Percentiles rank a stretch among this genome's conserved stretches.
Evolutionary conservation across 1,140 invertebrate species (phyloP).

Genomic region (Dolichoris vasculosae): DNA sequence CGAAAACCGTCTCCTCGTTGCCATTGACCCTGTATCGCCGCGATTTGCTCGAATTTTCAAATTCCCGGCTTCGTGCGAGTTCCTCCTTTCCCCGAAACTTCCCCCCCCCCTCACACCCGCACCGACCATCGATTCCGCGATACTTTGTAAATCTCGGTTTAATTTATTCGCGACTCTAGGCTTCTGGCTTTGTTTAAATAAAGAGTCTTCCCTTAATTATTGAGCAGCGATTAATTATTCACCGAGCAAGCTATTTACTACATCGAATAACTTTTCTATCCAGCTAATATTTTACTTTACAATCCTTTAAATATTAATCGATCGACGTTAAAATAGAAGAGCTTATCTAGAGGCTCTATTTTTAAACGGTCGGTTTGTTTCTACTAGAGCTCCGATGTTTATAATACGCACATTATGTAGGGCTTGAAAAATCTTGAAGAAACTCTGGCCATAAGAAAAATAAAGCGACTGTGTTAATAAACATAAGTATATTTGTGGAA

Average conservation of each 20-base stretch:
- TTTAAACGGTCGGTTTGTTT: conserved; percentile 29
- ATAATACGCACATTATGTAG: conserved; percentile 11
- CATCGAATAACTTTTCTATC: background rate
- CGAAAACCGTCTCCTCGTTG: no score
- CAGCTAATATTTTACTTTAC: background rate
- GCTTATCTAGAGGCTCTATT: conserved; percentile 30
- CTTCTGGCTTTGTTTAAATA: background rate
- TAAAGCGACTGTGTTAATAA: conserved; percentile 21
- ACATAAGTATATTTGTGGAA: background rate
- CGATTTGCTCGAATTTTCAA: no score
- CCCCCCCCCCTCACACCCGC: background rate
- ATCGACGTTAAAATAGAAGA: conserved; percentile 9
- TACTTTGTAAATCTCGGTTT: background rate
- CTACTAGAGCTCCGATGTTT: background rate
- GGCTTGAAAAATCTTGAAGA: conserved; percentile 5
- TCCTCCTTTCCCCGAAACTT: no score
- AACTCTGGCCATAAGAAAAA: conserved; percentile 30
- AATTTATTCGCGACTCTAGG: background rate
- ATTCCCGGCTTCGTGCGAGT: no score
- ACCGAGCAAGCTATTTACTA: background rate
- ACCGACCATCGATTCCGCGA: background rate
- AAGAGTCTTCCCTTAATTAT: no score
- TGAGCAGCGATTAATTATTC: background rate
- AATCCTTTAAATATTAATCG: conserved; percentile 8
- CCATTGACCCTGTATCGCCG: no score